These are phyloP conservation scores for Gymnothorax javanicus DNA, from an alignment of 2,797 vertebrate genomes.

Conservation along the genomic window DNA sequence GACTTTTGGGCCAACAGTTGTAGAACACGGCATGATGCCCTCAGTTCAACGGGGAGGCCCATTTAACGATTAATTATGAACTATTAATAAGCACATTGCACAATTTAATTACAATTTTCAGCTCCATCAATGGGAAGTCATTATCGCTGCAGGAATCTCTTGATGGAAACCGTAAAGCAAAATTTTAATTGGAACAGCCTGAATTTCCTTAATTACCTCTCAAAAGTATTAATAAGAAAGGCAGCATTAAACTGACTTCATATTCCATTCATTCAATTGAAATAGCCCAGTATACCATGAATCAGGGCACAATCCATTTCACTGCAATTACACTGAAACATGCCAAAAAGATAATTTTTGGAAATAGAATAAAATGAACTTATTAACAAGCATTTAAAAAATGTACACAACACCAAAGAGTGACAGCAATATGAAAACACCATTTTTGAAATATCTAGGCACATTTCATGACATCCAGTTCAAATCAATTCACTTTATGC, in stretches of 20 bases:
- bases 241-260: not conserved
- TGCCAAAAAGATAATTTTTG: not conserved
- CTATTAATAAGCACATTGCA: slow-evolving; percentile 40
- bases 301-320: too few species aligned
- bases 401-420: not conserved
- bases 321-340: too few species aligned
- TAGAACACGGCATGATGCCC: not conserved
- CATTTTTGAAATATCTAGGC: not conserved
- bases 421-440: not conserved
- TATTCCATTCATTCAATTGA: not conserved
- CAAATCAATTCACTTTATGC: not conserved
- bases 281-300: not conserved
- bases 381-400: not conserved
- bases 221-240: not conserved
- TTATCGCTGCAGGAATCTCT: slow-evolving; percentile 29
- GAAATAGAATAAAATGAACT: not conserved
- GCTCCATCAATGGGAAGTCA: not conserved
- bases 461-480: not conserved
- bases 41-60: slow-evolving; percentile 27
- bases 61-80: slow-evolving; percentile 40
- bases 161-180: not conserved
- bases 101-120: slow-evolving; percentile 32
- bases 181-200: not conserved
- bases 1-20: not conserved
- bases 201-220: not conserved